A percentile compares a stretch with the other conserved stretches of the same genome.
These are phyloP conservation scores for Strigamia transsilvanica DNA, from an alignment of 2,888 invertebrate species.

Conservation along the genomic window DNA sequence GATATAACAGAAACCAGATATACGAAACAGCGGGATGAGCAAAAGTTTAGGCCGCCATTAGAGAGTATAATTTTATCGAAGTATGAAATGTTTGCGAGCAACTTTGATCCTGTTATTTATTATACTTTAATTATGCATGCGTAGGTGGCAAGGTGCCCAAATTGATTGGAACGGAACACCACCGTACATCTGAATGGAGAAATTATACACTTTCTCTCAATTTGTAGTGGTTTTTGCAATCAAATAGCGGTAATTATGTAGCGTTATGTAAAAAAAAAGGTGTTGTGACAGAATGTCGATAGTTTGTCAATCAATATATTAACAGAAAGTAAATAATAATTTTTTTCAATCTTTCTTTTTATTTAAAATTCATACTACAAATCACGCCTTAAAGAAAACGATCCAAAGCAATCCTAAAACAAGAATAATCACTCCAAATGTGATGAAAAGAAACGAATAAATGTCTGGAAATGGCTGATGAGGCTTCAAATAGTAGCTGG, in stretches of 20 bases:
- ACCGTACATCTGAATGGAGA: conserved; percentile 54
- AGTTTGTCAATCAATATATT: background rate
- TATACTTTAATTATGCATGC: background rate
- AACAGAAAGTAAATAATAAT: background rate
- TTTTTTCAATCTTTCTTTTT: background rate
- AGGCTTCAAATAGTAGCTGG: background rate
- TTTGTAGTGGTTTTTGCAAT: background rate
- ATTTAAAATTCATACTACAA: background rate
- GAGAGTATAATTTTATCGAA: conserved; percentile 30
- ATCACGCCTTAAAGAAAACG: background rate
- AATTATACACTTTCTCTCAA: background rate
- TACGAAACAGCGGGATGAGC: conserved; percentile 2
- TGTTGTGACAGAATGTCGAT: background rate
- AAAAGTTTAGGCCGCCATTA: conserved; percentile 7
- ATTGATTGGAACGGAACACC: conserved; percentile 64
- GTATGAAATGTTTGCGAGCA: background rate
- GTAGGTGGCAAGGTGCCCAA: conserved; percentile 62
- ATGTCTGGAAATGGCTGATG: background rate
- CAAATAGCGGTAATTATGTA: background rate
- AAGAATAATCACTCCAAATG: background rate
- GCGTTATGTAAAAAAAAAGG: background rate
- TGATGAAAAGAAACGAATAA: conserved; percentile 5
- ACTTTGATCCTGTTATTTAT: background rate
- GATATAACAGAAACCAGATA: background rate
- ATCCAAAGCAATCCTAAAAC: background rate